phyloP scores from a whole-genome alignment of 2,888 invertebrate species.

The Ennomos erosarius region DNA sequence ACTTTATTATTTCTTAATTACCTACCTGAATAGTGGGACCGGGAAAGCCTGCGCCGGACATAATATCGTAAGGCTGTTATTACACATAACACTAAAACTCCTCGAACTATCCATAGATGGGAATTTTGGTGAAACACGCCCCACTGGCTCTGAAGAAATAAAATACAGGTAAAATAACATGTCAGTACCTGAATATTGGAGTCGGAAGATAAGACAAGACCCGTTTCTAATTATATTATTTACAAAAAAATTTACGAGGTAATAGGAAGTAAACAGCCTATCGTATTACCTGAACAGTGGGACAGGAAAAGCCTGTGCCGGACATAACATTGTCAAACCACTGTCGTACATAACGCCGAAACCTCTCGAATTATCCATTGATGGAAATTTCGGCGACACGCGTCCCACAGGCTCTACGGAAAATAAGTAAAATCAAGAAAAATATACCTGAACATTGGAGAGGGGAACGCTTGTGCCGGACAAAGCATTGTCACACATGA shows the following conservation, averaged over 20 bases:
- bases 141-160: slow-evolving; percentile 86
- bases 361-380: slow-evolving; percentile 87
- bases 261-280: slow-evolving; percentile 1
- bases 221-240: too few species aligned
- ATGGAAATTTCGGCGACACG: slow-evolving; percentile 86
- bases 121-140: slow-evolving; percentile 87
- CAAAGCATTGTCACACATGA: slow-evolving; percentile 87
- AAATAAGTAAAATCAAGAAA: slow-evolving; percentile 47
- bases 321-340: slow-evolving; percentile 88
- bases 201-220: too few species aligned
- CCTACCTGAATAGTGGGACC: slow-evolving; percentile 91
- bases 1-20: slow-evolving; percentile 61
- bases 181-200: slow-evolving; percentile 90
- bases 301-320: slow-evolving; percentile 91
- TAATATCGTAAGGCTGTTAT: slow-evolving; percentile 86
- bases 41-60: slow-evolving; percentile 92
- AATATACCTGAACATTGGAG: slow-evolving; percentile 89
- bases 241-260: slow-evolving; percentile 70
- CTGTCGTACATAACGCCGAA: slow-evolving; percentile 80
- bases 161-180: slow-evolving; percentile 46
- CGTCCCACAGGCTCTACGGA: slow-evolving; percentile 87
- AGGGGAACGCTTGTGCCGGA: slow-evolving; percentile 90
- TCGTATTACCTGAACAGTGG: slow-evolving; percentile 88
- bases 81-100: slow-evolving; percentile 83
- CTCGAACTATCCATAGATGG: slow-evolving; percentile 87